Percentiles rank a stretch among this genome's conserved stretches.
phyloP scores from a whole-genome alignment of 2,113 vertebrate genomes.

The Ancistrus triradiatus region DNA sequence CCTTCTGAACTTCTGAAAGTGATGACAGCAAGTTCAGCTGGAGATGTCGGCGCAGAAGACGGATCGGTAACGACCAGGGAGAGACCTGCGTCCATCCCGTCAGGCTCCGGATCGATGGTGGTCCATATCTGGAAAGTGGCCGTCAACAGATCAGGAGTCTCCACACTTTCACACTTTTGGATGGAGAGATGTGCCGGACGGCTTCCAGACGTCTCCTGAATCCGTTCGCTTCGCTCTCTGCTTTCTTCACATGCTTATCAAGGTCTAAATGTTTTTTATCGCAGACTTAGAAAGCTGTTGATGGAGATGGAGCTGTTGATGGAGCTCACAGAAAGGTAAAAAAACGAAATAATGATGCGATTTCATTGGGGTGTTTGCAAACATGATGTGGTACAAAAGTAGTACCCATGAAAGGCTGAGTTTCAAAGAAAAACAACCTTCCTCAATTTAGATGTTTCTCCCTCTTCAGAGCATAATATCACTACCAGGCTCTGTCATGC shows the following conservation, averaged over 20 bases:
- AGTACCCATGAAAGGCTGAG: too few relatives aligned
- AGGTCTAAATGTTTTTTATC: too few relatives aligned
- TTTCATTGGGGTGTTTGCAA: too few relatives aligned
- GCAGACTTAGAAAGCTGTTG: too few relatives aligned
- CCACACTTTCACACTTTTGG: constrained; percentile 46
- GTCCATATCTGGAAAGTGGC: constrained; percentile 74
- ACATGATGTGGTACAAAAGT: too few relatives aligned
- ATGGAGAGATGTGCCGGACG: constrained; percentile 38
- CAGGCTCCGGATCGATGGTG: constrained; percentile 51
- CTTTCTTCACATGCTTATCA: constrained; percentile 1
- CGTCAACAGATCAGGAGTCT: constrained; percentile 71
- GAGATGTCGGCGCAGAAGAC: constrained; percentile 53
- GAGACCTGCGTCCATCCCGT: constrained; percentile 16
- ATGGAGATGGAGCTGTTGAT: too few relatives aligned
- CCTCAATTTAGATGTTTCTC: too few relatives aligned
- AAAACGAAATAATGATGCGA: too few relatives aligned
- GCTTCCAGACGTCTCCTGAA: constrained; percentile 41
- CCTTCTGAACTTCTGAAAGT: constrained; percentile 50
- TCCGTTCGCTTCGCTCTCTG: not conserved
- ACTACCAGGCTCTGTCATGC: too few relatives aligned
- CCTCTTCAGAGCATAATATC: too few relatives aligned
- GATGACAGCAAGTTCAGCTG: constrained; percentile 69
- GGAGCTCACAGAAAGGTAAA: too few relatives aligned
- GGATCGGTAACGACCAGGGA: constrained; percentile 69
- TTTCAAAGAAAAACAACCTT: too few relatives aligned